Evolutionary conservation across 1,140 invertebrate species (phyloP), one percentile per base, ranked within the genome.

Genomic region (Lanistes nyassanus): DNA sequence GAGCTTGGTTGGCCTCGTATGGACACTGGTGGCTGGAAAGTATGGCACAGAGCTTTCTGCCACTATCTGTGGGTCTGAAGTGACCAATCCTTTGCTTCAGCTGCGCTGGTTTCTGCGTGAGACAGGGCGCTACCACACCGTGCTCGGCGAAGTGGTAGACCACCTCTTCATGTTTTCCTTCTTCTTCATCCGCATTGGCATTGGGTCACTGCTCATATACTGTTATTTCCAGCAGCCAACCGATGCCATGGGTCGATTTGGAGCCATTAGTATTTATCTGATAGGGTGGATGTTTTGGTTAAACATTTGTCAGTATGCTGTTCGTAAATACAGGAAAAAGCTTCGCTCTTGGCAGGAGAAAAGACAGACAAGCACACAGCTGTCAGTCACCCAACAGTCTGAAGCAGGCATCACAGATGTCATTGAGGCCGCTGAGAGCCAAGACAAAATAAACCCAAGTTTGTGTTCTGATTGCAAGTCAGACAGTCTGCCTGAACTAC

Each of bases 1-100:
- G 21, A 87, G 86, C 80, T 84, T 88, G 21, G 3, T 80, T 13
- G 87, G 87, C 7, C 70, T 85, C 31, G 66, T 76, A 3, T 65
- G 83, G 29, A 80, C 76, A 39, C 77, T 85, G 11, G n/a, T 83
- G 21, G 36, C 76, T 13, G 85, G 87, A 29, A 72, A 66, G 19
- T 88, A 85, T 60, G 88, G 88, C 29, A 85, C 86, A 13, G 88
- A 89, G 76, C 71, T 89, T 42, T 77, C 86, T 13, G 87, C 84
- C 31, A 85, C 85, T 5, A 83, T 89, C 36, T 84, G 83, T 64
- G 87, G 85, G 11, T 83, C 85, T n/a, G 88, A 89, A 74, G 73
- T 84, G n/a, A 88, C 86, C 64, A 89, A 89, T 76, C 88, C 88
- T 13, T 75, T 89, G 2, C 81, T 89, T n/a, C 88, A 89, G 79